Evolutionary conservation across 2,797 vertebrate genomes (phyloP).

Genomic region (Gymnoscopelus braueri): DNA sequence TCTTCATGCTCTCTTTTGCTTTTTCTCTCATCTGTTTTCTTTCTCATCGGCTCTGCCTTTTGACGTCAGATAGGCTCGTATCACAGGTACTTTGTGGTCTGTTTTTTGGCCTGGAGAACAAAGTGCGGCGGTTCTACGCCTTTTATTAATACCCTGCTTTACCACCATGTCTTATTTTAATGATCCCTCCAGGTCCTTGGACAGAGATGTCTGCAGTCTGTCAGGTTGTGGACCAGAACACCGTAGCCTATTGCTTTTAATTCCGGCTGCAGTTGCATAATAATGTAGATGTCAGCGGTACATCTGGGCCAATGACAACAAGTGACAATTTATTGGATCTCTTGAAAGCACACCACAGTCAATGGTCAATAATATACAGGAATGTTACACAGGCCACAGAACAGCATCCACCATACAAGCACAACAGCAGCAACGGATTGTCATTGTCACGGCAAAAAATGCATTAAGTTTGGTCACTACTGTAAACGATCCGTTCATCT

Average conservation of each 20-base stretch:
- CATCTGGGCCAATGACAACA: conserved; percentile 8
- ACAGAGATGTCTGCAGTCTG: no score
- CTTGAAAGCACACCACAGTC: no score
- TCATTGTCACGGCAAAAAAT: no score
- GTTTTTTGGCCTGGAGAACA: conserved; percentile 12
- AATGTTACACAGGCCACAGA: no score
- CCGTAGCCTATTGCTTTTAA: no score
- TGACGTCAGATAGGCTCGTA: neutral
- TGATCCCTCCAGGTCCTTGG: neutral
- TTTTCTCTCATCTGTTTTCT: conserved; percentile 11
- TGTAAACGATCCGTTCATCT: conserved; percentile 29
- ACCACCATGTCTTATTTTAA: neutral
- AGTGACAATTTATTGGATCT: conserved; percentile 11
- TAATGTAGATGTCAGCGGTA: no score
- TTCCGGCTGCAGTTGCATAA: no score
- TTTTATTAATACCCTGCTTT: neutral
- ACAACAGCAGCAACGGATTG: no score
- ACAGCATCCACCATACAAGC: no score
- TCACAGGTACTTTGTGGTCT: neutral
- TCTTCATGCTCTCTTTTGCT: conserved; percentile 4
- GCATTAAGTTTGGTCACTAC: neutral
- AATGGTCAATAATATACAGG: no score
- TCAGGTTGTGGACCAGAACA: no score
- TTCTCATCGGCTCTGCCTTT: neutral
- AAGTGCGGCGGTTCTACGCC: neutral